Conservation (phyloP, 1,140 invertebrate species). For the Tribolium castaneum region DNA sequence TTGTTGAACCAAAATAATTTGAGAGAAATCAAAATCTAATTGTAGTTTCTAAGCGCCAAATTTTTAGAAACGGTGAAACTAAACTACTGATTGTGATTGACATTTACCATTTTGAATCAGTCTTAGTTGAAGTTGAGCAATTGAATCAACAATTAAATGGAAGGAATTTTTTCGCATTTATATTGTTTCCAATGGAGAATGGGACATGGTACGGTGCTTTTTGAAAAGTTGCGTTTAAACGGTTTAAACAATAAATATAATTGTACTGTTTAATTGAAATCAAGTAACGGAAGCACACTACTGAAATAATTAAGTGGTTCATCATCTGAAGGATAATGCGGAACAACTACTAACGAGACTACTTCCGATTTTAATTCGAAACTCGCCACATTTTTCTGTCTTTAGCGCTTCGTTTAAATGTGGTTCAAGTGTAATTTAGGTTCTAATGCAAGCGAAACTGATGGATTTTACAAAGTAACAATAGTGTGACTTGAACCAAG, state of each 20-base stretch:
- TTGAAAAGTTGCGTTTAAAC: neutral
- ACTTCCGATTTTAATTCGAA: neutral
- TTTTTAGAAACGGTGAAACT: too few relatives aligned
- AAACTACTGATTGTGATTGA: too few relatives aligned
- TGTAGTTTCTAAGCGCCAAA: too few relatives aligned
- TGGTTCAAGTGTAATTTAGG: neutral
- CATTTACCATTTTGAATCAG: too few relatives aligned
- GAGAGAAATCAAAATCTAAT: too few relatives aligned
- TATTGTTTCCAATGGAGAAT: neutral
- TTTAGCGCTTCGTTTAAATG: neutral
- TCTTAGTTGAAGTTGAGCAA: too few relatives aligned
- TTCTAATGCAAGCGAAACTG: neutral
- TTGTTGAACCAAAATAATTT: too few relatives aligned
- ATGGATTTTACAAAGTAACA: constrained; percentile 9
- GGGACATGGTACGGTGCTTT: neutral
- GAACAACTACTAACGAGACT: neutral
- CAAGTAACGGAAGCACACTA: constrained; percentile 5
- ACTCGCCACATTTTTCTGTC: neutral
- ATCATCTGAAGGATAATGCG: neutral
- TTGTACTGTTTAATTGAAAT: neutral
- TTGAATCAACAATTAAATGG: too few relatives aligned
- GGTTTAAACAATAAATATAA: constrained; percentile 1
- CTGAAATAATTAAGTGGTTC: constrained; percentile 10
- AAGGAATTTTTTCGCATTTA: too few relatives aligned
- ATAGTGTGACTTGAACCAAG: constrained; percentile 23